Conservation (phyloP, 2,888 invertebrate genomes). For the Anagyrus pseudococci region DNA sequence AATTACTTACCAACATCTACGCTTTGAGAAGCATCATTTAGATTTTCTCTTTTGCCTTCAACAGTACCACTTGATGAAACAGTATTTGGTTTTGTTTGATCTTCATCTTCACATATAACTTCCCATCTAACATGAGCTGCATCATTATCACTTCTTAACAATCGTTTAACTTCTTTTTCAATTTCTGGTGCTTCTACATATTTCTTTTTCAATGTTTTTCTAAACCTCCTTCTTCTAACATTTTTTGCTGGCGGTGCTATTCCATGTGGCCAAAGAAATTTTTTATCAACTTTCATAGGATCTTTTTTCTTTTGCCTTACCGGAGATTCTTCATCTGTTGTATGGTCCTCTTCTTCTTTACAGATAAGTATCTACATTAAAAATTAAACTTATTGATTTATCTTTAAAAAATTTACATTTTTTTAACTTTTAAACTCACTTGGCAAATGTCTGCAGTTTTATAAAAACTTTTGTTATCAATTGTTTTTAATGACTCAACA, state of each 20-base stretch:
- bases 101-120: slow-evolving; percentile 87
- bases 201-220: slow-evolving; percentile 96
- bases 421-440: slow-evolving; percentile 58
- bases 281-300: slow-evolving; percentile 85
- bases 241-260: slow-evolving; percentile 96
- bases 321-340: slow-evolving; percentile 79
- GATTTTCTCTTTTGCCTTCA: slow-evolving; percentile 54
- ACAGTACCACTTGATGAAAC: slow-evolving; percentile 58
- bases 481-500: slow-evolving; percentile 92
- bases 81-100: slow-evolving; percentile 64
- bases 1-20: slow-evolving; percentile 61
- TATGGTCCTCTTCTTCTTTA: slow-evolving; percentile 84
- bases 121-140: slow-evolving; percentile 89
- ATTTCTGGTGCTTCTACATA: slow-evolving; percentile 97
- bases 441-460: slow-evolving; percentile 98
- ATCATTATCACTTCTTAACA: slow-evolving; percentile 91
- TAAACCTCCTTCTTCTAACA: slow-evolving; percentile 87
- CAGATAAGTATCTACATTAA: slow-evolving; percentile 80
- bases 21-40: slow-evolving; percentile 59
- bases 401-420: background rate
- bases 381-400: slow-evolving; percentile 3
- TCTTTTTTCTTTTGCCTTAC: slow-evolving; percentile 85
- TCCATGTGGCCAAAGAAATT: slow-evolving; percentile 94
- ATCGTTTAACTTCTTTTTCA: slow-evolving; percentile 94
- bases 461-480: slow-evolving; percentile 95